Evolutionary conservation across 2,797 vertebrate genomes (phyloP), one percentile per base, ranked within the genome.

Genomic region (Acanthiza pusilla): DNA sequence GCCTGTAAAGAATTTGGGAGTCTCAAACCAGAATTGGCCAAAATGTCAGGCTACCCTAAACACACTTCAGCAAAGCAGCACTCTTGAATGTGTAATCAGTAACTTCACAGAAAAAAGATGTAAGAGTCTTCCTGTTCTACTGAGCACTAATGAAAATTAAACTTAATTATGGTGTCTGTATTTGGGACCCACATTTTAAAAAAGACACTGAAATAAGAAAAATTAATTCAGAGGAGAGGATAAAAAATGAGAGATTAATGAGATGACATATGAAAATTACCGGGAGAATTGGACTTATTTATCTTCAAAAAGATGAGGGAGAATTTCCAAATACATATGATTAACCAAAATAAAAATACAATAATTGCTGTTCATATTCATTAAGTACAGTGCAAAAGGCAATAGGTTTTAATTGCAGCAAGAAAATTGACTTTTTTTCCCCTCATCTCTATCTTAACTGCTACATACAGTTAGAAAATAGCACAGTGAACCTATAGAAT

Each of bases 111-210:
- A 57, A 91, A 79, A 89, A 75, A 73, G 15, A 86, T 3, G 0
- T 36, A 22, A 53, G 29, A 86, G 29, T 63, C 87, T 94, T 93
- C 91, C 80, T 96, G 91, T 89, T 92, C 77, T 78, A 65, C 71
- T 61, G 32, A 91, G 58, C 84, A 68, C 84, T 94, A 81, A 95
- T 87, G 77, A 94, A 95, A 95, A 94, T 93, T 81, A 91, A 95
- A 86, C 81, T 92, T 96, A 89, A 93, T 93, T 86, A 78, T 7
- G 5, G 66, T 81, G 70, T 25, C 93, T 91, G 79, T 60, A 86
- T 93, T 93, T 93, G 73, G 73, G 83, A 80, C 25, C 16, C 16
- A 22, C 40, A 61, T 85, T 79, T 77, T 10, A 9, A 71, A 90
- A 91, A 77, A 93, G 48, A 86, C 29, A 80, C 62, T 68, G 61